A percentile compares a stretch with the other conserved stretches of the same genome.
Conservation (phyloP, 1,140 invertebrate species). For the Copidosoma floridanum region DNA sequence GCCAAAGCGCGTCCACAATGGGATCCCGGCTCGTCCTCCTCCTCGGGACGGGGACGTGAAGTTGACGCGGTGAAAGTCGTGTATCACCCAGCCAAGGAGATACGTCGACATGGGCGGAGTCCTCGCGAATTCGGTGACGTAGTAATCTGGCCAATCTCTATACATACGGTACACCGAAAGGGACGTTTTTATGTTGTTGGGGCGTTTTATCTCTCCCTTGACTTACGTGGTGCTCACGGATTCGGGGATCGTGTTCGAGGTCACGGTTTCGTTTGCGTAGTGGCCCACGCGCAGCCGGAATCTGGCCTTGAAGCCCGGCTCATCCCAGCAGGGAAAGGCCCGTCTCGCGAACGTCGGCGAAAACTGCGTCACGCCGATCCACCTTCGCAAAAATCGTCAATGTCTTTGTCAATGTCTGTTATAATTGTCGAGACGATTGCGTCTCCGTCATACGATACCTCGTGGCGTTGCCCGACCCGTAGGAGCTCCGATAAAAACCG, state of each 20-base stretch:
- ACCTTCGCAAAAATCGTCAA: conserved; percentile 50
- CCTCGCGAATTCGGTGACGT: conserved; percentile 48
- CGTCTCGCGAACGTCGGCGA: conserved; percentile 75
- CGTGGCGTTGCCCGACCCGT: conserved; percentile 43
- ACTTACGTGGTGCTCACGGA: background rate
- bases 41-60: background rate
- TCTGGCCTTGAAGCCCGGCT: conserved; percentile 76
- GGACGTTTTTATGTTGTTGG: no score
- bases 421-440: no score
- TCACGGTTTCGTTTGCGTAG: conserved; percentile 55
- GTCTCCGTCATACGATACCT: no score
- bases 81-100: conserved; percentile 72
- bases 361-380: conserved; percentile 75
- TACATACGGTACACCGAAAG: background rate
- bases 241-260: conserved; percentile 63
- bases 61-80: conserved; percentile 61
- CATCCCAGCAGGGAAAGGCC: conserved; percentile 88
- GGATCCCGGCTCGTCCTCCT: no score
- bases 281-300: conserved; percentile 69
- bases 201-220: no score
- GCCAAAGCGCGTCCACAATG: background rate
- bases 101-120: conserved; percentile 75
- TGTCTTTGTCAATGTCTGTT: no score
- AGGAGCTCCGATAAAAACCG: conserved; percentile 62
- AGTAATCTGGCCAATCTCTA: conserved; percentile 27